Percentiles rank a stretch among this genome's conserved stretches.
These are phyloP conservation scores for Gastrophysa polygoni DNA, from an alignment of 2,888 invertebrate species.

Conservation along the genomic window DNA sequence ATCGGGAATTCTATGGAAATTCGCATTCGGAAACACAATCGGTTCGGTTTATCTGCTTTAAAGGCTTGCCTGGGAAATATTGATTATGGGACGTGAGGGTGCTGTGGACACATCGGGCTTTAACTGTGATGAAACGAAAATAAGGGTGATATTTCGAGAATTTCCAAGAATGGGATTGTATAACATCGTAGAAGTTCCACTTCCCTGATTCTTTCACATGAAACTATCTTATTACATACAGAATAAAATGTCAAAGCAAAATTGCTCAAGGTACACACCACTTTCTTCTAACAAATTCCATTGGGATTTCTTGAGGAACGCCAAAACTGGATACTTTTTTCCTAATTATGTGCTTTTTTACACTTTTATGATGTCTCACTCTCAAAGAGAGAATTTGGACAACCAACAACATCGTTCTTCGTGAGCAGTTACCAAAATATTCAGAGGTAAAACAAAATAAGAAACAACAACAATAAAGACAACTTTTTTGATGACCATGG, in stretches of 20 bases:
- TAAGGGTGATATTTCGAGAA: background rate
- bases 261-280: no score
- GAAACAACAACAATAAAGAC: background rate
- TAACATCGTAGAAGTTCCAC: no score
- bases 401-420: background rate
- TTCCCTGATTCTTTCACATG: no score
- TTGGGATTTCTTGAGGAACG: no score
- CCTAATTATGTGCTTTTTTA: no score
- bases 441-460: background rate
- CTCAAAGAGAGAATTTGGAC: background rate
- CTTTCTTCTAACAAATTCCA: no score
- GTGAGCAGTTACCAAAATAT: background rate
- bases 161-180: background rate
- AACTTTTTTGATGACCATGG: background rate
- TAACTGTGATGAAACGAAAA: background rate
- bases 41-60: background rate
- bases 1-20: background rate
- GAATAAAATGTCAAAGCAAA: no score
- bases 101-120: background rate
- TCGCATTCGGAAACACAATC: background rate
- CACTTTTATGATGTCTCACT: no score
- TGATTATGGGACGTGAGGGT: background rate
- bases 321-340: no score
- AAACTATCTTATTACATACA: no score
- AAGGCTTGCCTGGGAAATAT: background rate